Percentiles rank a stretch among this genome's conserved stretches.
These are phyloP conservation scores for Ditylenchus dipsaci DNA, from an alignment of 1,140 invertebrate species.

Conservation along the genomic window DNA sequence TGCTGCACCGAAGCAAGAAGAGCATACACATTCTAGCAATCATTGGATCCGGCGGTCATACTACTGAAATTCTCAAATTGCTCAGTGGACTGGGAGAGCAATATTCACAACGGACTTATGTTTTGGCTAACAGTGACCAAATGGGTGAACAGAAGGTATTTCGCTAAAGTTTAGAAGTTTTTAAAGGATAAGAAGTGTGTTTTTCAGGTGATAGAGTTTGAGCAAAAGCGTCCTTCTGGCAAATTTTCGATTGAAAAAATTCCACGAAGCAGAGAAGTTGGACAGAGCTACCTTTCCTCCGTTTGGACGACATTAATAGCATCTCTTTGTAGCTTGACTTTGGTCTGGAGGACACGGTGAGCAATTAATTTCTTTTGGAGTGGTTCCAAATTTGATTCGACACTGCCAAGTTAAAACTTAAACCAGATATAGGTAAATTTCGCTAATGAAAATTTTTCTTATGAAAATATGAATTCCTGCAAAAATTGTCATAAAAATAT, in stretches of 20 bases:
- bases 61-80: conserved; percentile 78
- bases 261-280: conserved; percentile 79
- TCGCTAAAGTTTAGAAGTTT: conserved; percentile 2
- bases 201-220: conserved; percentile 34
- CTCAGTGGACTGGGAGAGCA: conserved; percentile 60
- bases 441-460: too few relatives aligned
- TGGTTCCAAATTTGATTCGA: too few relatives aligned
- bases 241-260: conserved; percentile 66
- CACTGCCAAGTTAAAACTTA: neutral
- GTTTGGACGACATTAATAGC: conserved; percentile 70
- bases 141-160: conserved; percentile 14
- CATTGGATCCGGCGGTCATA: conserved; percentile 69
- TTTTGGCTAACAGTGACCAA: conserved; percentile 66
- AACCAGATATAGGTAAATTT: neutral
- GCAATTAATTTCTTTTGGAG: neutral
- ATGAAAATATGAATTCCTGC: too few relatives aligned
- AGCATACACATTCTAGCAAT: conserved; percentile 15
- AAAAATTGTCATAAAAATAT: too few relatives aligned
- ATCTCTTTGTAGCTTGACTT: neutral
- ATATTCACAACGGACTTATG: conserved; percentile 63
- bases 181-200: neutral
- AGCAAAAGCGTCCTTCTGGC: conserved; percentile 36
- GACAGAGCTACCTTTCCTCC: conserved; percentile 76
- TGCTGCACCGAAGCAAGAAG: too few relatives aligned
- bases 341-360: neutral